Conservation (phyloP, 2,113 vertebrate species). For the Colaptes auratus region DNA sequence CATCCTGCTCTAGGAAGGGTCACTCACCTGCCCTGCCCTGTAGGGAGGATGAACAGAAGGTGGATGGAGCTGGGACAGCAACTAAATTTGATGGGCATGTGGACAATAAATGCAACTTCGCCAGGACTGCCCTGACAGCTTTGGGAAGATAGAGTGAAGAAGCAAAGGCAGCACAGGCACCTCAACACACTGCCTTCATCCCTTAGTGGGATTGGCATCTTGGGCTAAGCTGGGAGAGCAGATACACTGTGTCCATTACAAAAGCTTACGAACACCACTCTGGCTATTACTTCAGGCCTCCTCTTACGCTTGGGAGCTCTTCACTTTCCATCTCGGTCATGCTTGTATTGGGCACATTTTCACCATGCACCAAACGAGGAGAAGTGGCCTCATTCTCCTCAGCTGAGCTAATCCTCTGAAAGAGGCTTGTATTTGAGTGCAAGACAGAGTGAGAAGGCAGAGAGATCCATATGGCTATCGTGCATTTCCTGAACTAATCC, state of each 20-base stretch:
- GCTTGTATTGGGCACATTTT: neutral
- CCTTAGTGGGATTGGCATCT: neutral
- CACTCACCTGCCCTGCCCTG: constrained; percentile 4
- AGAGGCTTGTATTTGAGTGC: neutral
- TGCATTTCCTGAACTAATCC: neutral
- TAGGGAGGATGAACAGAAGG: neutral
- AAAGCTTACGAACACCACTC: neutral
- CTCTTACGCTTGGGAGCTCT: neutral
- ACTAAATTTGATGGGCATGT: neutral
- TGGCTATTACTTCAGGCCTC: neutral
- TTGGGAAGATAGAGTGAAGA: neutral
- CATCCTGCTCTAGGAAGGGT: constrained; percentile 33
- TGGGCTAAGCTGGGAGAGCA: neutral
- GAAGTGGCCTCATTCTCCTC: neutral
- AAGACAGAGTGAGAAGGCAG: neutral
- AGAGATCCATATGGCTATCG: neutral
- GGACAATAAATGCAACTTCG: neutral
- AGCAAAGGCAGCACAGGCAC: neutral
- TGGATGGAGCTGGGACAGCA: neutral
- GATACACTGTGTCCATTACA: neutral
- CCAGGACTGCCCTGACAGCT: neutral
- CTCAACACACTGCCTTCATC: neutral
- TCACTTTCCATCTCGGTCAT: neutral
- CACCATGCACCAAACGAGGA: neutral
- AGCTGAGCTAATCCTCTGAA: neutral